Evolutionary conservation across 2,113 vertebrate genomes (phyloP).

Genomic region (Proteles cristata): DNA sequence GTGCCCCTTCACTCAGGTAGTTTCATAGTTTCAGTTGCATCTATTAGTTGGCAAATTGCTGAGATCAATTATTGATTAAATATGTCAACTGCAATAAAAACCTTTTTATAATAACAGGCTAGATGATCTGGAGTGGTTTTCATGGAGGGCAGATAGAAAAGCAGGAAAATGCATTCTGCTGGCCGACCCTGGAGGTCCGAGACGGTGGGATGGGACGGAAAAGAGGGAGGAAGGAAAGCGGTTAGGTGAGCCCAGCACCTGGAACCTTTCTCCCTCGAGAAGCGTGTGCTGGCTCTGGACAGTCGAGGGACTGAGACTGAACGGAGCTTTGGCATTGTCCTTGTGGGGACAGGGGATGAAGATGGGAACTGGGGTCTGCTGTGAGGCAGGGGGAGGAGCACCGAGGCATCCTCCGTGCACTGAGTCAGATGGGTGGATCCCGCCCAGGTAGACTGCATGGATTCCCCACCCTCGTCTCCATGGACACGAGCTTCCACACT

Average conservation of each 20-base stretch:
- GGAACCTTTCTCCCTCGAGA: fast-evolving
- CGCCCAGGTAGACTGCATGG: background rate
- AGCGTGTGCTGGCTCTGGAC: background rate
- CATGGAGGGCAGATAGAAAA: background rate
- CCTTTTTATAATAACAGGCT: background rate
- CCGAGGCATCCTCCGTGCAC: fast-evolving
- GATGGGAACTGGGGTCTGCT: background rate
- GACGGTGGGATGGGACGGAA: too few relatives aligned
- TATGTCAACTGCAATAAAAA: background rate
- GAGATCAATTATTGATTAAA: background rate
- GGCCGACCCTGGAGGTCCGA: background rate
- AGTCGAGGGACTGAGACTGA: background rate
- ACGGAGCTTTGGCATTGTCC: too few relatives aligned
- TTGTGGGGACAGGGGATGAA: too few relatives aligned
- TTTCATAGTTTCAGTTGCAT: background rate
- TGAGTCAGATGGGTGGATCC: fast-evolving
- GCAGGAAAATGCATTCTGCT: background rate
- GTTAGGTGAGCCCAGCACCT: fast-evolving
- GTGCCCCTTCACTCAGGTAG: background rate
- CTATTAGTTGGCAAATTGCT: background rate
- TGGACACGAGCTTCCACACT: fast-evolving
- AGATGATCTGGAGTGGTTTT: background rate
- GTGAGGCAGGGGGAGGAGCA: fast-evolving
- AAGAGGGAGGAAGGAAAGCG: background rate
- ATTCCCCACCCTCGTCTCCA: too few relatives aligned